phyloP scores from a whole-genome alignment of 2,888 invertebrate genomes.

The Melanostoma scalare region DNA sequence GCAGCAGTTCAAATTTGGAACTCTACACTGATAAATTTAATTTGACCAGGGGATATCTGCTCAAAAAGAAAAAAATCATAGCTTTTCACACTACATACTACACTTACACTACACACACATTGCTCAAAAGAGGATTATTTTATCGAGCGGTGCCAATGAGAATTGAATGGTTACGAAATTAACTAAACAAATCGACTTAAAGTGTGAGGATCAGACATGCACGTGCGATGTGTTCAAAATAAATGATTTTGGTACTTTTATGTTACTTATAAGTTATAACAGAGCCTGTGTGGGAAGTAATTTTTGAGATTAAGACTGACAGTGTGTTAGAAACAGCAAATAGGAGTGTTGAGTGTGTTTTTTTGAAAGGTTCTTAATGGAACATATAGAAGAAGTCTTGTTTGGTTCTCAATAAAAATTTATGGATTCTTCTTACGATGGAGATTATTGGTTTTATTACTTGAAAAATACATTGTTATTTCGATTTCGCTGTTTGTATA shows the following conservation, averaged over 20 bases:
- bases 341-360: too few species aligned
- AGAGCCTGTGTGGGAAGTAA: too few species aligned
- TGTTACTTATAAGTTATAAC: too few species aligned
- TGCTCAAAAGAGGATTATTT: neutral
- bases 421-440: too few species aligned
- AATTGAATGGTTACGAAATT: neutral
- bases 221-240: conserved; percentile 43
- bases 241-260: neutral
- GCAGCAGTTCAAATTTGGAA: conserved; percentile 12
- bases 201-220: conserved; percentile 27
- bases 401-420: too few species aligned
- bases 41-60: neutral
- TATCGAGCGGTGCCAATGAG: neutral
- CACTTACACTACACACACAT: neutral
- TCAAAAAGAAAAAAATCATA: neutral
- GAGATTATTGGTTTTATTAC: too few species aligned
- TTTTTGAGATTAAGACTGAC: too few species aligned
- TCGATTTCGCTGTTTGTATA: too few species aligned
- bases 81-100: neutral
- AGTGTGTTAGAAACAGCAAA: too few species aligned
- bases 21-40: neutral
- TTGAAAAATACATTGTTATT: too few species aligned
- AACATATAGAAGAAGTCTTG: too few species aligned
- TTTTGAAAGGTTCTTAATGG: too few species aligned
- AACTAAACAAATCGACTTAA: conserved; percentile 46